Base-by-base conservation (phyloP, 2,113 vertebrate species). In the Butorides virescens region DNA sequence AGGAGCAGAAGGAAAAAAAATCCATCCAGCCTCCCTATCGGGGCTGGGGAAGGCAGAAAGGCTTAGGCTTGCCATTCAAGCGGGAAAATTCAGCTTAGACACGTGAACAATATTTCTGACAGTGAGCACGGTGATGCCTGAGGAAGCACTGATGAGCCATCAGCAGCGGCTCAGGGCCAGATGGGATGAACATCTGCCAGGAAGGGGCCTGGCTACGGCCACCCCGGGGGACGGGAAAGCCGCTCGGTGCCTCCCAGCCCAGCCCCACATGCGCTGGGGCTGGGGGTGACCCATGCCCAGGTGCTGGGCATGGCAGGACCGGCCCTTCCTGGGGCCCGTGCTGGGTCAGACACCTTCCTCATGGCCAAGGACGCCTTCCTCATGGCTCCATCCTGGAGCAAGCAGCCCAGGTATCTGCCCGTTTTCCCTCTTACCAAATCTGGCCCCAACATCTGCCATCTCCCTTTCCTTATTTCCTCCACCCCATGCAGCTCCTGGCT, bases 251-350 rank as follows among this genome's bases (percentile, higher is more conserved):
- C 63, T 80, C 37, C 21, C 50, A 37, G 30, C 22, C 37, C 4
- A 2, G 53, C 12, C 16, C 44, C n/a, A 12, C 3, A 2, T 26
- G 44, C 4, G 5, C 34, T 32, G 52, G 63, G 21, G 39, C 50
- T 65, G 55, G 15, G 37, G 25, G 18, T 37, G 61, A 42, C 39
- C 53, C 22, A 34, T 3, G 11, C 13, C 6, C 22, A 1, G 2
- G 21, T 16, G 58, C 39, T 56, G 70, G 7, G 26, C 67, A 56
- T 4, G 10, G 46, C 37, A 27, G 37, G 29, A 26, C 34, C 70
- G 68, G 10, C 3, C 39, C 27, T 32, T 23, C 21, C 47, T 26
- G 7, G 3, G 2, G 6, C 5, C 39, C 2, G 1, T 15, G 37
- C 44, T 68, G 70, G 17, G 8, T 13, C 3, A 3, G 55, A 18